Evolutionary conservation across 2,113 vertebrate genomes (phyloP), one percentile per base, ranked within the genome.

Genomic region (Notarius lentiginosus): DNA sequence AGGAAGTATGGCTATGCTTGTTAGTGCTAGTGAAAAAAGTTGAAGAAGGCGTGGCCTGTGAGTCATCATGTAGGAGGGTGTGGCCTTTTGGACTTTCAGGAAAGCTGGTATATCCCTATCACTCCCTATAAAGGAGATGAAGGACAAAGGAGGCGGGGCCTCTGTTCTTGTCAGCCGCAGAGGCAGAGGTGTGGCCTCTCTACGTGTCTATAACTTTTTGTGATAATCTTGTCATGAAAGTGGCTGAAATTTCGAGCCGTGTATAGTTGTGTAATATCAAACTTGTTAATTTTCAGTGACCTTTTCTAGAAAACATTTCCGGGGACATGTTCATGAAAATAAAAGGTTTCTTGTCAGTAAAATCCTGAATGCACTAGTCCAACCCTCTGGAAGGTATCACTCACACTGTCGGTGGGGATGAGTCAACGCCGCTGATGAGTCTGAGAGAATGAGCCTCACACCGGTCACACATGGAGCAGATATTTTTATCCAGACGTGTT

Each of bases 401-500:
- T 30, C 41, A 56, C 47, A 30, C 7, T 56, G 72, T 55, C 27
- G 55, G 22, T 41, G 61, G 63, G 5, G 72, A 82, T 84, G 77
- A 84, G 88, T 86, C 66, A 80, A 61, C 60, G n/a, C 53, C 0
- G 47, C 41, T 49, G 86, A 90, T 77, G 72, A 84, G 72, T 63
- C 76, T 79, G 86, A 86, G 76, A 88, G 80, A 89, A 80, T 60
- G 82, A 86, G 84, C 60, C 81, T 79, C 88, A 80, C 56, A 73
- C 75, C 83, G 70, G 85, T 85, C 87, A 88, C 87, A 47, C 83
- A n/a, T 85, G 85, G 82, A 86, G 51, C 56, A 63, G 88, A 72
- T 90, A 90, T 90, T 89, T 90, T 87, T 90, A 89, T 70, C 79
- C 8, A 47, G 53, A 79, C 56, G 77, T 73, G 86, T 91, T 90